phyloP scores from a whole-genome alignment of 2,888 invertebrate species.

The Sturmia bella region DNA sequence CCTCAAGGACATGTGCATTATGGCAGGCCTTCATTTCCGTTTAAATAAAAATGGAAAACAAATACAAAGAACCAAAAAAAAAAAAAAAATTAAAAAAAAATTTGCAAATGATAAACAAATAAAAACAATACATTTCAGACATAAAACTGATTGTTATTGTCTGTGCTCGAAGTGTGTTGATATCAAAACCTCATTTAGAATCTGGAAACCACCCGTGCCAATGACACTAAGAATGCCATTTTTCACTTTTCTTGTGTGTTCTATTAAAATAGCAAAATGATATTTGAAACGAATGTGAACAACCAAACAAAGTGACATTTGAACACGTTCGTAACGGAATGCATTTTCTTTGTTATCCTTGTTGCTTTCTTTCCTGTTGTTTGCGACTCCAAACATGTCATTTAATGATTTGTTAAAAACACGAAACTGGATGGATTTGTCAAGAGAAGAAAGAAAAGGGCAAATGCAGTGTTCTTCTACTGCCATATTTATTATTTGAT shows the following conservation, averaged over 20 bases:
- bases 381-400: constrained; percentile 56
- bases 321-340: constrained; percentile 49
- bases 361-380: constrained; percentile 51
- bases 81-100: no score
- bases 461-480: constrained; percentile 34
- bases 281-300: constrained; percentile 22
- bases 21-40: constrained; percentile 14
- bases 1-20: constrained; percentile 25
- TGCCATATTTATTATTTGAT: constrained; percentile 10
- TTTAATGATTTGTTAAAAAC: constrained; percentile 42
- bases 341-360: constrained; percentile 30
- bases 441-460: background rate
- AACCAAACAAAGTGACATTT: constrained; percentile 32
- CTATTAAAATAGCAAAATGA: constrained; percentile 47
- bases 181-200: constrained; percentile 54
- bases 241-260: constrained; percentile 7
- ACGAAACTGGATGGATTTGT: background rate
- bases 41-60: background rate
- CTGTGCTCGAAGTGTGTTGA: background rate
- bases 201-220: constrained; percentile 48
- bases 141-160: constrained; percentile 9
- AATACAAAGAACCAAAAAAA: constrained; percentile 29
- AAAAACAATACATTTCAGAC: background rate
- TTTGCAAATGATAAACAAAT: constrained; percentile 21
- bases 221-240: constrained; percentile 11